Conservation (phyloP, 2,797 vertebrate genomes). For the Urocyon cinereoargenteus region DNA sequence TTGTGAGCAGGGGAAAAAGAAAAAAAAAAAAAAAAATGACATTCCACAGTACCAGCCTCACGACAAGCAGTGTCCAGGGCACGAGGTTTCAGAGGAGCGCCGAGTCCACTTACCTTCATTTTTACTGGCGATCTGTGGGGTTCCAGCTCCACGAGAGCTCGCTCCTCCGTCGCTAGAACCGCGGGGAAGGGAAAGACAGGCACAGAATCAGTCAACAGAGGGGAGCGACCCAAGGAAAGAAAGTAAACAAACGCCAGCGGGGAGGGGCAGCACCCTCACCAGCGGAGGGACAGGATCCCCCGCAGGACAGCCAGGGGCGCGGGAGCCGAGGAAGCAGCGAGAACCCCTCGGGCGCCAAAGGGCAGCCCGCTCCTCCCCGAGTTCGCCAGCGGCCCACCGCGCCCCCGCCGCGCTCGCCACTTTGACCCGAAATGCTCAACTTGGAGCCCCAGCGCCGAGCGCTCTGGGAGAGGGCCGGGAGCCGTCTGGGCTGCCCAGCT, state of each 20-base stretch:
- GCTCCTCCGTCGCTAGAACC: slow-evolving; percentile 73
- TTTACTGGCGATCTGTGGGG: slow-evolving; percentile 92
- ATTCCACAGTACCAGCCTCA: slow-evolving; percentile 60
- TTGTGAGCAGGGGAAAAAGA: slow-evolving; percentile 12
- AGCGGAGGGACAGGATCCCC: neutral
- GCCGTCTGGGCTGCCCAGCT: neutral
- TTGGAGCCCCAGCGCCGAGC: slow-evolving; percentile 11
- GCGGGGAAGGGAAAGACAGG: slow-evolving; percentile 58
- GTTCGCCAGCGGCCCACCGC: slow-evolving; percentile 69
- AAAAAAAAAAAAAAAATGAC: slow-evolving; percentile 48
- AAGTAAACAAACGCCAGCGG: slow-evolving; percentile 80
- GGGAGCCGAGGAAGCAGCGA: neutral
- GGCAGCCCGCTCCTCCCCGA: slow-evolving; percentile 53
- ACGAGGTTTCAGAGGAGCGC: neutral
- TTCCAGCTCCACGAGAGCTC: slow-evolving; percentile 94
- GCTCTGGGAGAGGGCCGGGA: neutral
- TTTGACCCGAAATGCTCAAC: slow-evolving; percentile 58
- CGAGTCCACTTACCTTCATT: slow-evolving; percentile 95
- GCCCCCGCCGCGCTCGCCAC: slow-evolving; percentile 36
- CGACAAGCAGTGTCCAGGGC: slow-evolving; percentile 44
- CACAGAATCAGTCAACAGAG: slow-evolving; percentile 57
- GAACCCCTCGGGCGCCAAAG: slow-evolving; percentile 43
- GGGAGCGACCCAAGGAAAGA: slow-evolving; percentile 47
- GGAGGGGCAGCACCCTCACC: slow-evolving; percentile 47
- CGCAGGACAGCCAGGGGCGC: neutral